A percentile compares a stretch with the other conserved stretches of the same genome.
Conservation (phyloP, 2,113 vertebrate species). For the Mormyrus iriodes region DNA sequence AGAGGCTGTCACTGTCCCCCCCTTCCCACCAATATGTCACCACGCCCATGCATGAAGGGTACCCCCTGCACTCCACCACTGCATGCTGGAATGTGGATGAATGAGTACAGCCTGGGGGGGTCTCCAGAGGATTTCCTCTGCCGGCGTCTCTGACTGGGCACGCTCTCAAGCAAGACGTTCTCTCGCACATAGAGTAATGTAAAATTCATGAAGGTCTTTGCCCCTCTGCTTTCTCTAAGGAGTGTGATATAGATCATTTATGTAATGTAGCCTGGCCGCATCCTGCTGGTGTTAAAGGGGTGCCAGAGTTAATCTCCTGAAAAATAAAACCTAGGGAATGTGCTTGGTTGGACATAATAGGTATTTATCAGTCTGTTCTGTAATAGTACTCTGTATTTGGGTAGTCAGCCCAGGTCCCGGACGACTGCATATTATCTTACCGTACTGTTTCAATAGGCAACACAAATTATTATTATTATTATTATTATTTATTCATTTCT, state of each 20-base stretch:
- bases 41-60: background rate
- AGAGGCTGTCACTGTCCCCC: background rate
- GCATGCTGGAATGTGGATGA: background rate
- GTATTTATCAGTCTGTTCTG: background rate
- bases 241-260: constrained; percentile 7
- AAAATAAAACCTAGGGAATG: constrained; percentile 3
- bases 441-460: background rate
- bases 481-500: background rate
- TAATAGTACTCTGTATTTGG: constrained; percentile 16
- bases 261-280: background rate
- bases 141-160: background rate
- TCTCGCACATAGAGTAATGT: background rate
- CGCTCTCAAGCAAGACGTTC: background rate
- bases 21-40: background rate
- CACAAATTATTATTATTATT: background rate
- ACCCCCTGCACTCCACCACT: background rate
- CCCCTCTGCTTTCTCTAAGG: background rate
- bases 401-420: background rate
- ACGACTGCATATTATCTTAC: background rate
- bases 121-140: background rate
- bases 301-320: background rate
- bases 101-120: background rate
- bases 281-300: background rate
- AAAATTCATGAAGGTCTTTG: background rate
- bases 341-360: background rate